Evolutionary conservation across 2,888 invertebrate species (phyloP).

Genomic region (Agriopis leucophaearia): DNA sequence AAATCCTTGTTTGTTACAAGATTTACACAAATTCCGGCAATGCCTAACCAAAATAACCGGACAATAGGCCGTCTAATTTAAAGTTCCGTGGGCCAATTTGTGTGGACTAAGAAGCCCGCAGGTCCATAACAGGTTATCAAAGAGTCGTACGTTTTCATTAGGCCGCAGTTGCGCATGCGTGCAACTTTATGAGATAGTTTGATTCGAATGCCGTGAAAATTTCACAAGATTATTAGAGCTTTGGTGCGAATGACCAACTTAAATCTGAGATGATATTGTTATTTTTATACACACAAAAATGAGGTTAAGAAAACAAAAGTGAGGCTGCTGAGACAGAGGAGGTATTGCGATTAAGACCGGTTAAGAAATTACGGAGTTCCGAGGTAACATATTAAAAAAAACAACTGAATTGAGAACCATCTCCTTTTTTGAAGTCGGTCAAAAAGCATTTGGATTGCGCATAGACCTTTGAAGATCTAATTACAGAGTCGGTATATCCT

Average conservation of each 20-base stretch:
- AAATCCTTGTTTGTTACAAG: conserved; percentile 12
- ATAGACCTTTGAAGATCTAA: not conserved
- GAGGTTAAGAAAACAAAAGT: too few species aligned
- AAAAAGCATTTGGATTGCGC: too few species aligned
- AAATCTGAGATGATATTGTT: too few species aligned
- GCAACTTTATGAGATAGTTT: conserved; percentile 42
- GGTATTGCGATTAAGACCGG: too few species aligned
- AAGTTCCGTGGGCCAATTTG: conserved; percentile 71
- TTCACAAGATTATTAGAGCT: conserved; percentile 20
- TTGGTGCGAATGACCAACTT: too few species aligned
- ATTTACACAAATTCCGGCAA: conserved; percentile 34
- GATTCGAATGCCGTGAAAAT: conserved; percentile 42
- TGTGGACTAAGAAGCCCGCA: conserved; percentile 61
- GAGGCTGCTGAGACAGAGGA: too few species aligned
- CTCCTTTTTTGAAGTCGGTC: too few species aligned
- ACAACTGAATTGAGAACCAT: too few species aligned
- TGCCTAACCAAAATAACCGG: conserved; percentile 34
- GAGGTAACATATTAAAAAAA: too few species aligned
- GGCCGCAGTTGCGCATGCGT: conserved; percentile 56
- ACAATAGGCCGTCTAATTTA: conserved; percentile 57
- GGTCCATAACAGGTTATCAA: conserved; percentile 81
- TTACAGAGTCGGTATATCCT: not conserved
- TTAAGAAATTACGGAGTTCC: too few species aligned
- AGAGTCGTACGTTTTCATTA: conserved; percentile 84
- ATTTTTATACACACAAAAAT: too few species aligned